These are phyloP conservation scores for Lamellibrachia satsuma DNA, from an alignment of 2,888 invertebrate genomes.

Conservation along the genomic window DNA sequence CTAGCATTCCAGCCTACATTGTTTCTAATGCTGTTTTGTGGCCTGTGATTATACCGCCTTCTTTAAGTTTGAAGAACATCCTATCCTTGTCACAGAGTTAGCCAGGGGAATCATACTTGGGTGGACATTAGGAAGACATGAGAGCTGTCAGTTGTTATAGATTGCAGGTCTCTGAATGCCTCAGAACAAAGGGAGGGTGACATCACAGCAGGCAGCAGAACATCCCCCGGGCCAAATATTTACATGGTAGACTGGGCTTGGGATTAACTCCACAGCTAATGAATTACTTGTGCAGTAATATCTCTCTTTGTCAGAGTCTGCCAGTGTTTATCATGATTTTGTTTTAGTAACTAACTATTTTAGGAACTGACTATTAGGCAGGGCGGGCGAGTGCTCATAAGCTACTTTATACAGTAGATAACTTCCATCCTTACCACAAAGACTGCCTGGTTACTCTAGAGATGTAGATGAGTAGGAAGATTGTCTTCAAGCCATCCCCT, in stretches of 20 bases:
- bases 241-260: not conserved
- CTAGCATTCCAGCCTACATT: no score
- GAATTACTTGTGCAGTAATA: not conserved
- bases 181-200: not conserved
- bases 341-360: not conserved
- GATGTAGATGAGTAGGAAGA: not conserved
- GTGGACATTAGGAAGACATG: not conserved
- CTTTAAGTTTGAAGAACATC: not conserved
- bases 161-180: not conserved
- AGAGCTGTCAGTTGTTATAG: not conserved
- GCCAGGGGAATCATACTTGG: not conserved
- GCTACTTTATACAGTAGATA: not conserved
- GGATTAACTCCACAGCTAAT: not conserved
- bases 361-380: not conserved
- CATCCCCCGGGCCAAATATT: not conserved
- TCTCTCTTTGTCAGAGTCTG: not conserved
- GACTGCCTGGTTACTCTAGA: not conserved
- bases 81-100: not conserved
- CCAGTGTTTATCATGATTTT: not conserved
- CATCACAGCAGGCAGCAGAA: not conserved
- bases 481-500: not conserved
- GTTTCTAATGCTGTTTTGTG: no score
- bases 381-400: not conserved
- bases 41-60: no score
- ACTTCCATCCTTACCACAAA: not conserved